A percentile compares a stretch with the other conserved stretches of the same genome.
Conservation (phyloP, 1,140 invertebrate species). For the Zaprionus taronus region DNA sequence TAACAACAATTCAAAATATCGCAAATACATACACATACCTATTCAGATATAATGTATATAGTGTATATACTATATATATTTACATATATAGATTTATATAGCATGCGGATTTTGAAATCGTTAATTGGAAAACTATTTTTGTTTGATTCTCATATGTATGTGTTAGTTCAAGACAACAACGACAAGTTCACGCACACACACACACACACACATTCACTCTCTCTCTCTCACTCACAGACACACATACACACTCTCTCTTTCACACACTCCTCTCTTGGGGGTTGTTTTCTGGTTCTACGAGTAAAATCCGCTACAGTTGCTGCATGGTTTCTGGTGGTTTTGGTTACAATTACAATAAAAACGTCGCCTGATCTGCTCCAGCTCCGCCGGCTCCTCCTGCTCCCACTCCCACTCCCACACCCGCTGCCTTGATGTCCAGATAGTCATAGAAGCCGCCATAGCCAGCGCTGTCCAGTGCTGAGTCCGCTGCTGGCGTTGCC, state of each 20-base stretch:
- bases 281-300: conserved; percentile 53
- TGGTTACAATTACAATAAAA: conserved; percentile 76
- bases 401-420: conserved; percentile 17
- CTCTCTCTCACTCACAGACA: background rate
- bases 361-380: conserved; percentile 63
- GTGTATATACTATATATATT: conserved; percentile 1
- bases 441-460: conserved; percentile 68
- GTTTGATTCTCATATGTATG: conserved; percentile 46
- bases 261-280: conserved; percentile 24
- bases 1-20: conserved; percentile 51
- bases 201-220: conserved; percentile 8
- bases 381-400: conserved; percentile 40
- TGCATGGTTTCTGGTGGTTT: conserved; percentile 68
- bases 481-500: conserved; percentile 61
- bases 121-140: conserved; percentile 47
- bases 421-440: conserved; percentile 66
- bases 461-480: conserved; percentile 51
- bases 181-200: conserved; percentile 22
- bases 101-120: conserved; percentile 1
- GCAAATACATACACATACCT: conserved; percentile 10
- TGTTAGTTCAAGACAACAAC: conserved; percentile 41
- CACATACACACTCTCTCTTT: background rate
- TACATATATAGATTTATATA: conserved; percentile 10
- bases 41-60: conserved; percentile 13
- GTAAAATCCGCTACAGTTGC: conserved; percentile 64